Evolutionary conservation across 2,797 vertebrate species (phyloP).

Genomic region (Karalla daura): DNA sequence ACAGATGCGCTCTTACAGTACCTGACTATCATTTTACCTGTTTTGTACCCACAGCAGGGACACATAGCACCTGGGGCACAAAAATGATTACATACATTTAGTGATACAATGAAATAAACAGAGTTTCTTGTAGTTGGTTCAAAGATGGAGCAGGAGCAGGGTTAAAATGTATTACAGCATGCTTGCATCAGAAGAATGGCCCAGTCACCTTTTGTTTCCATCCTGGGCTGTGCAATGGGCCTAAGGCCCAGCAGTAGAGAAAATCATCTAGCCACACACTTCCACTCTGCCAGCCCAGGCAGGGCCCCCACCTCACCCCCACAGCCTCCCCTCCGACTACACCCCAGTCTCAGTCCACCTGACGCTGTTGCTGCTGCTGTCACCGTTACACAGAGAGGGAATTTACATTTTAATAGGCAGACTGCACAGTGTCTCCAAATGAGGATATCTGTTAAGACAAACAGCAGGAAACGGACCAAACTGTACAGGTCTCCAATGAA

Average conservation of each 20-base stretch:
- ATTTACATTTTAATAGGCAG: slow-evolving; percentile 91
- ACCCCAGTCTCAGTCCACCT: slow-evolving; percentile 72
- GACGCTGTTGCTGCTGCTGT: slow-evolving; percentile 47
- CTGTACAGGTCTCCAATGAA: slow-evolving; percentile 84
- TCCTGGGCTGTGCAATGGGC: slow-evolving; percentile 39
- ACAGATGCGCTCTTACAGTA: too few relatives aligned
- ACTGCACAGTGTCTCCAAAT: slow-evolving; percentile 82
- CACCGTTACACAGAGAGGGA: slow-evolving; percentile 77
- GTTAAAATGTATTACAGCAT: slow-evolving; percentile 7
- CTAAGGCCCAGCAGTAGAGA: slow-evolving; percentile 34
- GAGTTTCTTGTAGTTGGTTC: too few relatives aligned
- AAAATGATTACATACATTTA: slow-evolving; percentile 1
- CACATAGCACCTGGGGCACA: neutral
- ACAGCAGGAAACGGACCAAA: slow-evolving; percentile 83
- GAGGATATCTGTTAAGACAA: slow-evolving; percentile 84
- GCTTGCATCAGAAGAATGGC: slow-evolving; percentile 35
- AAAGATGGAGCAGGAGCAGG: too few relatives aligned
- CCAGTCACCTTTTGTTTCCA: slow-evolving; percentile 61
- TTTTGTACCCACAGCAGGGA: too few relatives aligned
- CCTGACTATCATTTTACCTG: too few relatives aligned
- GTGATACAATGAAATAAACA: too few relatives aligned
- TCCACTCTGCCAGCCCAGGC: slow-evolving; percentile 60
- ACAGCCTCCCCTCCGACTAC: slow-evolving; percentile 59
- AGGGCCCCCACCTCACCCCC: slow-evolving; percentile 60
- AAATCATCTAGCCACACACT: slow-evolving; percentile 66